Conservation (phyloP, 2,888 invertebrate genomes). For the Ceramica pisi region DNA sequence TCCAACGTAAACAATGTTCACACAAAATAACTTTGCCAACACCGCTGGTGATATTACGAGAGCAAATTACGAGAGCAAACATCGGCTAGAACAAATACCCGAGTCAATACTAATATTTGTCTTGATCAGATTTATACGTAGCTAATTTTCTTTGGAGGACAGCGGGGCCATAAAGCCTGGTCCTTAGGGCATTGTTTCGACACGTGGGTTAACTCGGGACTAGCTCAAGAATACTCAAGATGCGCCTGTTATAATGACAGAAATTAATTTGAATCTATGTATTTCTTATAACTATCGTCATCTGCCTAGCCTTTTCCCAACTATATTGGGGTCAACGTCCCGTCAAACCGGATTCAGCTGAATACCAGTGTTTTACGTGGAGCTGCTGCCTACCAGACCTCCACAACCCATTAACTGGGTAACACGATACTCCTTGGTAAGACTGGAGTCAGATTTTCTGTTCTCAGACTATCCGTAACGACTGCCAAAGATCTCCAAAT, state of each 20-base stretch:
- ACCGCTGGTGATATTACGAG: slow-evolving; percentile 16
- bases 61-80: slow-evolving; percentile 47
- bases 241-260: background rate
- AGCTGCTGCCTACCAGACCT: no score
- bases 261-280: background rate
- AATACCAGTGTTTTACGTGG: no score
- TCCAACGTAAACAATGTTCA: slow-evolving; percentile 24
- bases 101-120: slow-evolving; percentile 45
- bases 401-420: no score
- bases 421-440: no score
- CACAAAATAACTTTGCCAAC: slow-evolving; percentile 2
- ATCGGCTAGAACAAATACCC: slow-evolving; percentile 31
- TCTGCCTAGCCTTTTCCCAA: no score
- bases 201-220: background rate
- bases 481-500: no score
- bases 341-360: no score
- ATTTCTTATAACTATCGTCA: no score
- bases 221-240: background rate
- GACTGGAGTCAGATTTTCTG: no score
- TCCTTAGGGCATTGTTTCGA: slow-evolving; percentile 5
- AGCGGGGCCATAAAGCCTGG: background rate
- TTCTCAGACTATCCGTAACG: no score
- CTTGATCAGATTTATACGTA: slow-evolving; percentile 32
- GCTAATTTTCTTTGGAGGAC: slow-evolving; percentile 32
- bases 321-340: no score